phyloP scores from a whole-genome alignment of 2,888 invertebrate genomes.

The Eupithecia exiguata region DNA sequence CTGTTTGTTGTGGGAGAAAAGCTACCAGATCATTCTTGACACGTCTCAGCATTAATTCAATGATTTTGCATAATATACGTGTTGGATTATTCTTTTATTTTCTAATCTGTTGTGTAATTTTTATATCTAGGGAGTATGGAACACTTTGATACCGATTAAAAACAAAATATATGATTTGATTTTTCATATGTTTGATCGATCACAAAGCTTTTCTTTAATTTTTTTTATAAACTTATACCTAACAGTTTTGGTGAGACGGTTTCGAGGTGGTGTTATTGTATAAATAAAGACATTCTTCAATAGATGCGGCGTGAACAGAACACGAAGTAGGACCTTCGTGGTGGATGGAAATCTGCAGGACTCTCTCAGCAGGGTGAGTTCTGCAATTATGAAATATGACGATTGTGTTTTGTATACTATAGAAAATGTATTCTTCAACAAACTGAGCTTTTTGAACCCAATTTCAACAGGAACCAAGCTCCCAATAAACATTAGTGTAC shows the following conservation, averaged over 20 bases:
- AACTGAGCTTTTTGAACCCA: background rate
- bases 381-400: background rate
- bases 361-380: background rate
- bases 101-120: background rate
- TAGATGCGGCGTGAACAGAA: background rate
- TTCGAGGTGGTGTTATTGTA: background rate
- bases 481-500: constrained; percentile 13
- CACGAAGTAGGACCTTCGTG: background rate
- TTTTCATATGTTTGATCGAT: background rate
- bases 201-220: background rate
- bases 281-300: background rate
- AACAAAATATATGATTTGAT: background rate
- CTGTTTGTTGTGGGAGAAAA: constrained; percentile 24
- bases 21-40: background rate
- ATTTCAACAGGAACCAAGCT: background rate
- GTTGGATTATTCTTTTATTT: background rate
- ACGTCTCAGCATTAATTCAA: constrained; percentile 12
- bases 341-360: background rate
- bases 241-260: background rate
- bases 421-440: background rate
- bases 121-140: background rate
- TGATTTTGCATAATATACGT: constrained; percentile 18
- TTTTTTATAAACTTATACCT: background rate
- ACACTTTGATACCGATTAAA: background rate
- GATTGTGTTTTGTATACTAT: background rate